Percentiles rank a stretch among this genome's conserved stretches.
These are phyloP conservation scores for Lasiommata megera DNA, from an alignment of 2,888 invertebrate genomes.

Conservation along the genomic window DNA sequence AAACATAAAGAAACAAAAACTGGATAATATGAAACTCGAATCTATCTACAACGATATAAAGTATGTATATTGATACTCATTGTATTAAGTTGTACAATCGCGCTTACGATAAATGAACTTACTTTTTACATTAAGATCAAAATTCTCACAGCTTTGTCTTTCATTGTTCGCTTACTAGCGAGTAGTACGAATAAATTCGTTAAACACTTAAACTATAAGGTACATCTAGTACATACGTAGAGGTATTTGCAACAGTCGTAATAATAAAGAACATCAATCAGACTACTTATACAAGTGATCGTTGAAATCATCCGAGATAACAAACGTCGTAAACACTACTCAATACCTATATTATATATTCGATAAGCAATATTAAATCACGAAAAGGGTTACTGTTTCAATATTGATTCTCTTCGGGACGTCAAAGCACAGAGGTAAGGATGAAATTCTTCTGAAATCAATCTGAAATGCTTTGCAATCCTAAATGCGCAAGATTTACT, in stretches of 20 bases:
- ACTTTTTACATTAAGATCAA: conserved; percentile 77
- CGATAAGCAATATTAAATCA: not conserved
- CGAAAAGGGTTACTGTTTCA: not conserved
- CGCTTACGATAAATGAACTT: conserved; percentile 71
- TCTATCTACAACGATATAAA: conserved; percentile 33
- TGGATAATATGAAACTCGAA: conserved; percentile 17
- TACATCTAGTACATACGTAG: conserved; percentile 49
- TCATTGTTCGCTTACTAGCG: conserved; percentile 77
- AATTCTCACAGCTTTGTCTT: conserved; percentile 82
- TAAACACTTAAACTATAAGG: conserved; percentile 68
- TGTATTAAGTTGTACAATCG: conserved; percentile 41
- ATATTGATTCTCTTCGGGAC: conserved; percentile 2
- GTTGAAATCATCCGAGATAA: conserved; percentile 13
- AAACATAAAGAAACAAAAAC: conserved; percentile 21
- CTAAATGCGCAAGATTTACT: too few relatives aligned
- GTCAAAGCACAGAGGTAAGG: too few relatives aligned
- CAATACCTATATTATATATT: conserved; percentile 6
- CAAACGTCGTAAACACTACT: conserved; percentile 6
- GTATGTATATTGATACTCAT: conserved; percentile 10
- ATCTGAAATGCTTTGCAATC: too few relatives aligned
- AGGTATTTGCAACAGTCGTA: conserved; percentile 39
- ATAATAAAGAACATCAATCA: conserved; percentile 25
- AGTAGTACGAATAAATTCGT: conserved; percentile 76
- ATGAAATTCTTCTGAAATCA: too few relatives aligned
- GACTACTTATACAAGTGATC: conserved; percentile 14